These are phyloP conservation scores for Aphaenogaster ashmeadi DNA, from an alignment of 1,140 invertebrate species.

Conservation along the genomic window DNA sequence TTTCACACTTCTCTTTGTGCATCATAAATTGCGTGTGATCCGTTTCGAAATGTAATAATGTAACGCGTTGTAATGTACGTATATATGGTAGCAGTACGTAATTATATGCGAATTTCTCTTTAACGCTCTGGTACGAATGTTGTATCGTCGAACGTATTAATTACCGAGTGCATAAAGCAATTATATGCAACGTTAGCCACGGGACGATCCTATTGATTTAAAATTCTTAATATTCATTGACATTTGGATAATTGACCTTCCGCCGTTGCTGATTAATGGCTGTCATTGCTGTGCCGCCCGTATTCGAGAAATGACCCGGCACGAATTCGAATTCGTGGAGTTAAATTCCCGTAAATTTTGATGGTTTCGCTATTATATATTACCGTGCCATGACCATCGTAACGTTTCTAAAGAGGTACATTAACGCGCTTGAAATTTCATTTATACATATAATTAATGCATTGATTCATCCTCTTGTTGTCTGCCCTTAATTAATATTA, in stretches of 20 bases:
- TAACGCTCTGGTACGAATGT: not conserved
- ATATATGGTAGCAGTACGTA: not conserved
- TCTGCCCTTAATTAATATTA: conserved; percentile 31
- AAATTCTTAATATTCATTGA: conserved; percentile 52
- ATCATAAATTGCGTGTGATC: not conserved
- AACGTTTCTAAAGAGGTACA: conserved; percentile 38
- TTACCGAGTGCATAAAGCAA: conserved; percentile 46
- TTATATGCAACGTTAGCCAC: conserved; percentile 44
- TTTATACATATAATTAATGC: conserved; percentile 40
- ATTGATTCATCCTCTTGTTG: conserved; percentile 12
- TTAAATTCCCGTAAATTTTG: conserved; percentile 50
- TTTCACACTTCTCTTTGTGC: not conserved
- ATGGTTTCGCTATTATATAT: conserved; percentile 41
- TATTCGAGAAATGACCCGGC: conserved; percentile 41
- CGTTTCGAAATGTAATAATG: conserved; percentile 7
- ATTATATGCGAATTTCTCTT: conserved; percentile 43
- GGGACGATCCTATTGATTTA: conserved; percentile 50
- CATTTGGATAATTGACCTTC: conserved; percentile 56
- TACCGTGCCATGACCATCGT: not conserved
- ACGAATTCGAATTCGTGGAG: conserved; percentile 42
- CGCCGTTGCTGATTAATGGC: conserved; percentile 47
- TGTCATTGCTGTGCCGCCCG: conserved; percentile 16
- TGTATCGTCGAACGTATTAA: conserved; percentile 45
- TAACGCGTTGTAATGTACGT: not conserved
- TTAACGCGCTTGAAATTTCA: conserved; percentile 37